A percentile compares a stretch with the other conserved stretches of the same genome.
phyloP scores from a whole-genome alignment of 2,797 vertebrate genomes.

The Brachyrhaphis roseni region DNA sequence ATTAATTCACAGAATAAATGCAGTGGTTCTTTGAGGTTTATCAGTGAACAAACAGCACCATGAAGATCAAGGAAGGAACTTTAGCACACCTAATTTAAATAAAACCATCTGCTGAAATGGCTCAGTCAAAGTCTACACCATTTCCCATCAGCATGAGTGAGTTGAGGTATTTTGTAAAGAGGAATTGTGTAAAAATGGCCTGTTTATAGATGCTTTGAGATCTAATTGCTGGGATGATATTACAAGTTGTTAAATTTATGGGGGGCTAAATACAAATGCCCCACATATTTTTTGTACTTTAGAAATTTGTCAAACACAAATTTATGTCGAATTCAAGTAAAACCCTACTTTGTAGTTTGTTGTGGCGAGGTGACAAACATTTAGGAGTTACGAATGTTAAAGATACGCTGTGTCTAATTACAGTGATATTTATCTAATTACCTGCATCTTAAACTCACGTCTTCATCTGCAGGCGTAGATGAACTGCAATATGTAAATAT shows the following conservation, averaged over 20 bases:
- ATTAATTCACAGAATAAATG: neutral
- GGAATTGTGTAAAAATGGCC: neutral
- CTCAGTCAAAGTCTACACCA: neutral
- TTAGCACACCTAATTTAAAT: neutral
- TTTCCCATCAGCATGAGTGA: neutral
- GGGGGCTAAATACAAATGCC: neutral
- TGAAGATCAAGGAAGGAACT: neutral
- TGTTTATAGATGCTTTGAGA: neutral
- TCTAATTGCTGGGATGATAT: neutral
- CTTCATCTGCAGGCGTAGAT: slow-evolving; percentile 16
- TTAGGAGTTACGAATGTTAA: neutral
- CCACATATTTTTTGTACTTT: neutral
- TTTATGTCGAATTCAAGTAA: neutral
- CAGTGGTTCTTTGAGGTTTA: neutral
- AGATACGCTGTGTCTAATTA: neutral
- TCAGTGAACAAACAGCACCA: neutral
- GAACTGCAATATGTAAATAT: slow-evolving; percentile 6
- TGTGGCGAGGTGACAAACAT: neutral
- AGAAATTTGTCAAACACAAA: neutral
- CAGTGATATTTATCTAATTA: neutral
- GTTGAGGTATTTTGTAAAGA: neutral
- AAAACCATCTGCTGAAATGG: neutral
- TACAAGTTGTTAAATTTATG: neutral
- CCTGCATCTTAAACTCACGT: neutral
- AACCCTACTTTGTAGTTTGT: neutral